Conservation (phyloP, 2,113 vertebrate species). For the Zapornia atra region DNA sequence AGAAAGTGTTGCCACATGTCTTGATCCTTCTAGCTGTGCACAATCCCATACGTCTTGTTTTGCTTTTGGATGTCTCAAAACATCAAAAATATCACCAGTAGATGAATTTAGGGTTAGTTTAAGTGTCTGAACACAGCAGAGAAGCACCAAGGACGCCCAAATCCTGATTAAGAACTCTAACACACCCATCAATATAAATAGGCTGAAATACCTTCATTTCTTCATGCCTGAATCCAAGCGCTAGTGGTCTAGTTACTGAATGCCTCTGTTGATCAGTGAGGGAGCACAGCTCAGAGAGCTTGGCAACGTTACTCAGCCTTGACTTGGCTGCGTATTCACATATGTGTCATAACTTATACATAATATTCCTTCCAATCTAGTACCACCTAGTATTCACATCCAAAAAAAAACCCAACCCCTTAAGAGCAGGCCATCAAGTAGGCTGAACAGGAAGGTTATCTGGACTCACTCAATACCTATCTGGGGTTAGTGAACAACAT, state of each 20-base stretch:
- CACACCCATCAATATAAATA: background rate
- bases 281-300: background rate
- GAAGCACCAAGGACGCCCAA: background rate
- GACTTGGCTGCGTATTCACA: background rate
- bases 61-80: background rate
- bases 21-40: slow-evolving; percentile 23
- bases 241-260: background rate
- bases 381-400: background rate
- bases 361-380: background rate
- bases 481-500: background rate
- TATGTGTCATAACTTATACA: background rate
- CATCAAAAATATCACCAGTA: background rate
- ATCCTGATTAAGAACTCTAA: background rate
- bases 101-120: background rate
- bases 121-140: background rate
- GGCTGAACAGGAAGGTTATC: background rate
- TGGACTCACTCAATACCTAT: background rate
- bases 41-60: background rate
- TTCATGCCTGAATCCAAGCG: background rate
- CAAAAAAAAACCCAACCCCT: no score
- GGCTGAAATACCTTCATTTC: background rate
- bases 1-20: slow-evolving; percentile 54
- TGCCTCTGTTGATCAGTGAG: background rate
- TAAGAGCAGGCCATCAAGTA: background rate
- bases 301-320: background rate